phyloP scores from a whole-genome alignment of 2,888 invertebrate species.

The Pheosia tremula region DNA sequence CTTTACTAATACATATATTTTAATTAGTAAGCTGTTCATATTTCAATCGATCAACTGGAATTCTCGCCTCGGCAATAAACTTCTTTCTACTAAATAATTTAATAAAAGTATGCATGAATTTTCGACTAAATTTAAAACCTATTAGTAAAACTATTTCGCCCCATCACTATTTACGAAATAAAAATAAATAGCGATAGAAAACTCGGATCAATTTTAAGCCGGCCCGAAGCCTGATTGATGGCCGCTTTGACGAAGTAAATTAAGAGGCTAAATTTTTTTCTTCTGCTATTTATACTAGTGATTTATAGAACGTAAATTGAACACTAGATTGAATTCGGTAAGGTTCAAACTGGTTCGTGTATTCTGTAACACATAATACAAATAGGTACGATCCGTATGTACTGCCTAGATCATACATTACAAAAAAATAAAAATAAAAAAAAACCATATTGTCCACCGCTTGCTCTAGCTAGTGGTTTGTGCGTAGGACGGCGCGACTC shows the following conservation, averaged over 20 bases:
- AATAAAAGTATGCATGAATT: too few relatives aligned
- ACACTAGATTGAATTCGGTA: constrained; percentile 29
- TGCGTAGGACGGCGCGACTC: too few relatives aligned
- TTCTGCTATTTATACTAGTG: constrained; percentile 25
- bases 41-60: too few relatives aligned
- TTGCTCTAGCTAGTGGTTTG: too few relatives aligned
- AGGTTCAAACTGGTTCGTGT: constrained; percentile 23
- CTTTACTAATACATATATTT: too few relatives aligned
- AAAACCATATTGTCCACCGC: too few relatives aligned
- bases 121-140: not conserved
- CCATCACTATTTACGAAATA: constrained; percentile 32
- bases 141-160: constrained; percentile 5
- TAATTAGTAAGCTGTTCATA: too few relatives aligned
- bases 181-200: constrained; percentile 46
- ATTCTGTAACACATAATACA: constrained; percentile 15
- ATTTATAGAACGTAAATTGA: constrained; percentile 22
- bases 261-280: constrained; percentile 38
- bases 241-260: constrained; percentile 55
- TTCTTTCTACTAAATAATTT: too few relatives aligned
- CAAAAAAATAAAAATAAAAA: too few relatives aligned
- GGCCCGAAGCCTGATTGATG: constrained; percentile 54
- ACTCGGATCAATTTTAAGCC: constrained; percentile 47
- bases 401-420: too few relatives aligned
- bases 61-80: too few relatives aligned
- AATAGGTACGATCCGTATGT: not conserved